These are phyloP conservation scores for Piaya cayana DNA, from an alignment of 2,113 vertebrate genomes.

Conservation along the genomic window DNA sequence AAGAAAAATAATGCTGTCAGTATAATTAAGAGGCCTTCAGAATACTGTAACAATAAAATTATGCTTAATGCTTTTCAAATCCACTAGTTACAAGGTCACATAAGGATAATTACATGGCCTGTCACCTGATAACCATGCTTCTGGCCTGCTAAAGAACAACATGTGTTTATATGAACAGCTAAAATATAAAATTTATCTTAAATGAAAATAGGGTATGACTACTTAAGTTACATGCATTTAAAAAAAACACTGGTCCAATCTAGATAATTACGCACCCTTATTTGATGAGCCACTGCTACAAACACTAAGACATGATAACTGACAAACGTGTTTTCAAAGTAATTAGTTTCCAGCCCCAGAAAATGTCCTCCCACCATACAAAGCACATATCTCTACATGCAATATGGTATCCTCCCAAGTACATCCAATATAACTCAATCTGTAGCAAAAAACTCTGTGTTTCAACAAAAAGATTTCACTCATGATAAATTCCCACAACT, in stretches of 20 bases:
- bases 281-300: neutral
- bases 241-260: neutral
- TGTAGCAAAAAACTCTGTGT: neutral
- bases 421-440: neutral
- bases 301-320: neutral
- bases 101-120: neutral
- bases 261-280: neutral
- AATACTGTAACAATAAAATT: slow-evolving; percentile 17
- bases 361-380: neutral
- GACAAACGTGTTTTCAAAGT: neutral
- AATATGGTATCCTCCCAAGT: neutral
- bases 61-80: slow-evolving; percentile 12
- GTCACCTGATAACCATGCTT: neutral
- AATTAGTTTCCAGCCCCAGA: neutral
- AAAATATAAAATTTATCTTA: neutral
- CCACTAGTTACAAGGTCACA: slow-evolving; percentile 12
- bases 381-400: neutral
- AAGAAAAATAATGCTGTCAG: neutral
- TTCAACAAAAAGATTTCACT: neutral
- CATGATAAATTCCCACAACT: neutral
- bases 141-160: neutral
- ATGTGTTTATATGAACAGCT: neutral
- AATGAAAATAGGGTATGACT: neutral
- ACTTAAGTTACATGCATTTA: neutral
- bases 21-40: slow-evolving; percentile 8